Base-by-base conservation (phyloP, 2,888 invertebrate species). In the Rhagonycha fulva region DNA sequence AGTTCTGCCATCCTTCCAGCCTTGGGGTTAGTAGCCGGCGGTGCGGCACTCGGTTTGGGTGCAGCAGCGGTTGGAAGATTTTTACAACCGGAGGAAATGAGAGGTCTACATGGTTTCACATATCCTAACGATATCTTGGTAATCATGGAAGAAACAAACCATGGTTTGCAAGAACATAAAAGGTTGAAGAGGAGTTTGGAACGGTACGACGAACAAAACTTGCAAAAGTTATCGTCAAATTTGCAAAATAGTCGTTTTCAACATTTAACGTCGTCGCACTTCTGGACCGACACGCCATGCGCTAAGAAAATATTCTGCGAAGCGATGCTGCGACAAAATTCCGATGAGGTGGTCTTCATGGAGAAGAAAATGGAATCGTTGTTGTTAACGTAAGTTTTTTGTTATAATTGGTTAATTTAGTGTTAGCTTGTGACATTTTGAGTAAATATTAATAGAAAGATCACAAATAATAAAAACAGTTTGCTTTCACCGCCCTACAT, bases 341-440 rank as follows among this genome's bases (percentile, higher is more conserved):
- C 92, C 1, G 94, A 95, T 84, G 92, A 94, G 28, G 88, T 93
- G 77, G 90, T 92, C 80, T 89, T 93, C 63, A 94, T 94, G 94
- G 94, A 95, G 88, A 95, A 95, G 88, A 94, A 93, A 86, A 94
- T 95, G 93, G 91, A 92, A 83, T 91, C 92, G 69, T 89, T 94
- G 83, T 87, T 94, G 72, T 90, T 91, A 85, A 90, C 92, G 95
- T 95, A 88, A 94, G 94, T 76, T 70, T 66, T 66, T 66, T 47
- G n/a, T 47, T n/a, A 7, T 47, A 47, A 47, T 47, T 47, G 47
- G 47, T 47, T 47, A 47, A 47, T 47, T 47, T 47, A 47, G 47
- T 47, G n/a, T 47, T 47, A n/a, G 47, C 47, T 47, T n/a, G 47
- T 47, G 47, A 47, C 47, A 47, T 24, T 66, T 62, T 66, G n/a